Evolutionary conservation across 1,140 invertebrate genomes (phyloP).

Genomic region (Pectinophora gossypiella): DNA sequence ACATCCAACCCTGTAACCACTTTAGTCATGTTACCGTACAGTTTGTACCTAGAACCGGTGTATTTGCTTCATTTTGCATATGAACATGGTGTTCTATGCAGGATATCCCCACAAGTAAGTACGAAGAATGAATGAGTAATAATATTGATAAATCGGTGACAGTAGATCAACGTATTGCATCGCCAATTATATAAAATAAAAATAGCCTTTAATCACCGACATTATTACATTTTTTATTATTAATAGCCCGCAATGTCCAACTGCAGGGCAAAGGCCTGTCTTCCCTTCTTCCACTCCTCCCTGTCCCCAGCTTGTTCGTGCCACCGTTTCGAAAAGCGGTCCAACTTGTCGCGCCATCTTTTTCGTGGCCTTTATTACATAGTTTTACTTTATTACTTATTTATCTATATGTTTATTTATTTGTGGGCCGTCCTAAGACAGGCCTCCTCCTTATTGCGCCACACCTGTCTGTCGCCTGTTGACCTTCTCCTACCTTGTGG

Average conservation of each 20-base stretch:
- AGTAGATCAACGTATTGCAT: neutral
- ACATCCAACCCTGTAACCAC: conserved; percentile 40
- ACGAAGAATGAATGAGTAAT: neutral
- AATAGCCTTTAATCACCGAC: too few species aligned
- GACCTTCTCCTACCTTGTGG: neutral
- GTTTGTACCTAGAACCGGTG: conserved; percentile 54
- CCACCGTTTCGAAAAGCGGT: too few species aligned
- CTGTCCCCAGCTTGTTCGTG: too few species aligned
- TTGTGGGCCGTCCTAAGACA: neutral
- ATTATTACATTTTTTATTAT: too few species aligned
- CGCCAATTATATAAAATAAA: neutral
- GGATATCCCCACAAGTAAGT: conserved; percentile 45
- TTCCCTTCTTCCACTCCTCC: too few species aligned
- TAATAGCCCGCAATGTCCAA: too few species aligned
- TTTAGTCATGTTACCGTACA: conserved; percentile 49
- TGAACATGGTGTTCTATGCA: conserved; percentile 27
- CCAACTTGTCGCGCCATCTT: too few species aligned
- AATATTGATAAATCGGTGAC: too few species aligned
- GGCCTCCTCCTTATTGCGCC: too few species aligned
- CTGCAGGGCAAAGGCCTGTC: too few species aligned
- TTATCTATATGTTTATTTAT: neutral
- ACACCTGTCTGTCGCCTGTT: too few species aligned
- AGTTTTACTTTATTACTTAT: neutral
- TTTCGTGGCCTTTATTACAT: too few species aligned
- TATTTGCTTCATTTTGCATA: conserved; percentile 36